Percentiles rank a stretch among this genome's conserved stretches.
These are phyloP conservation scores for Itoplectis maculator DNA, from an alignment of 2,888 invertebrate genomes.

Conservation along the genomic window DNA sequence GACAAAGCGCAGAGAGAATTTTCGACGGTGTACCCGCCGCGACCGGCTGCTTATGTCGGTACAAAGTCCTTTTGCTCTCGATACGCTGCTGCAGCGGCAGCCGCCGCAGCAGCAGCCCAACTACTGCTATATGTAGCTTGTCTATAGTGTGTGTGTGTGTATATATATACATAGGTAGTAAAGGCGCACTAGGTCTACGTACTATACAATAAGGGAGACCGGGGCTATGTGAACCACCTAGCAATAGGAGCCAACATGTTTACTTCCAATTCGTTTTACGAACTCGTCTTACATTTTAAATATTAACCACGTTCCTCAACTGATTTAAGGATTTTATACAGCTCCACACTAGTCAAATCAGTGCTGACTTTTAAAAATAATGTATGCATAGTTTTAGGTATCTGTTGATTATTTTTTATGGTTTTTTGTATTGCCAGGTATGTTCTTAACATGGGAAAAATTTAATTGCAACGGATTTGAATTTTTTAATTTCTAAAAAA, in stretches of 20 bases:
- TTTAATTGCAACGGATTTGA: too few relatives aligned
- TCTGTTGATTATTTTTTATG: too few relatives aligned
- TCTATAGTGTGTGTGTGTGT: constrained; percentile 12
- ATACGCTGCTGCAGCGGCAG: constrained; percentile 34
- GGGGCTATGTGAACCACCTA: too few relatives aligned
- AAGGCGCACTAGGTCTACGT: background rate
- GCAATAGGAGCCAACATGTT: background rate
- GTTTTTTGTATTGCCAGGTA: too few relatives aligned
- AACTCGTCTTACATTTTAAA: too few relatives aligned
- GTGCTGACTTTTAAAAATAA: too few relatives aligned
- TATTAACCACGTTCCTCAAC: too few relatives aligned
- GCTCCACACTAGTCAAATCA: too few relatives aligned
- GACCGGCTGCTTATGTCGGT: constrained; percentile 75
- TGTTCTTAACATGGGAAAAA: too few relatives aligned
- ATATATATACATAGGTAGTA: background rate
- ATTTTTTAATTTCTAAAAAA: too few relatives aligned
- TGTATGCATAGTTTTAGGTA: too few relatives aligned
- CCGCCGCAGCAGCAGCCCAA: constrained; percentile 12
- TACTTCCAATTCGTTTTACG: background rate
- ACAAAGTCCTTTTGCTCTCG: constrained; percentile 67
- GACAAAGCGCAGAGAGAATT: constrained; percentile 79
- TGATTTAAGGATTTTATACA: too few relatives aligned
- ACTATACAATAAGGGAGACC: background rate
- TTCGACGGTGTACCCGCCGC: constrained; percentile 76
- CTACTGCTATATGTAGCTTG: constrained; percentile 21